Percentiles rank a stretch among this genome's conserved stretches.
phyloP scores from a whole-genome alignment of 2,113 vertebrate genomes.

The Monopterus albus region DNA sequence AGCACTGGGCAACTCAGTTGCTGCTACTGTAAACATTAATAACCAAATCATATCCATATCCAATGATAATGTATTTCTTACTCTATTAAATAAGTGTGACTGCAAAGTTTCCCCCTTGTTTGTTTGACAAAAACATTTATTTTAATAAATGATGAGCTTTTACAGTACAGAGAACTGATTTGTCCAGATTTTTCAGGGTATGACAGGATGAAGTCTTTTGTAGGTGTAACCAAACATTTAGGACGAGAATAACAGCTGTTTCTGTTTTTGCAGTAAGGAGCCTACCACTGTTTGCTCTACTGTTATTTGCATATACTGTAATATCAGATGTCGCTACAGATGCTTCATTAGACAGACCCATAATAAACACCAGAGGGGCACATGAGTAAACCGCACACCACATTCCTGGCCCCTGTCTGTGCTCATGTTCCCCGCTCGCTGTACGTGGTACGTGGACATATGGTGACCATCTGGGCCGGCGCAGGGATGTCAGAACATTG shows the following conservation, averaged over 20 bases:
- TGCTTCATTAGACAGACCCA: constrained; percentile 18
- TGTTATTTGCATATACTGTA: constrained; percentile 42
- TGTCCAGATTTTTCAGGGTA: too few species aligned
- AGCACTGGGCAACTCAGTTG: too few species aligned
- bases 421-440: constrained; percentile 45
- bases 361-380: constrained; percentile 39
- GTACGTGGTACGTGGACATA: constrained; percentile 65
- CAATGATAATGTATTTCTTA: too few species aligned
- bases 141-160: too few species aligned
- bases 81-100: too few species aligned
- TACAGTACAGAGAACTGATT: too few species aligned
- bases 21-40: too few species aligned
- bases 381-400: constrained; percentile 31
- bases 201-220: too few species aligned
- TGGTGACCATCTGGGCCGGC: constrained; percentile 77
- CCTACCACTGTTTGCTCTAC: not conserved
- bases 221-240: not conserved
- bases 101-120: too few species aligned
- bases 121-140: too few species aligned
- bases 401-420: constrained; percentile 33
- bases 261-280: not conserved
- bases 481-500: constrained; percentile 56
- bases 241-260: not conserved
- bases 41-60: too few species aligned
- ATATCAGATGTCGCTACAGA: constrained; percentile 30